Evolutionary conservation across 2,797 vertebrate genomes (phyloP), one percentile per base, ranked within the genome.

Genomic region (Centroberyx gerrardi): DNA sequence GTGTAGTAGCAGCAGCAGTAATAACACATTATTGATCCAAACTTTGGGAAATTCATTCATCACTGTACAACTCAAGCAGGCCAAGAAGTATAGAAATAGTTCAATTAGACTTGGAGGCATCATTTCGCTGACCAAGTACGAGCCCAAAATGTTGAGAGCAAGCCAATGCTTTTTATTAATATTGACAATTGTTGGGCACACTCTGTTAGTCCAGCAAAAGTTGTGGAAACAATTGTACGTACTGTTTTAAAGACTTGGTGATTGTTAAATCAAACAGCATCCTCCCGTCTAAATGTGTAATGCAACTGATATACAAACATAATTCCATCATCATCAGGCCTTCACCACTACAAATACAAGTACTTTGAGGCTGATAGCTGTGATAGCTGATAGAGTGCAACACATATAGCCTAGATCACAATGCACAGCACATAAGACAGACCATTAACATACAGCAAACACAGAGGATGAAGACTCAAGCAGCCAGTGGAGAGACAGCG

Each of bases 21-120:
- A 89, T 91, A 86, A 88, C 87, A 77, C 60, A 65, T 75, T 87
- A 90, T 90, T 28, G 87, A 92, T 88, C 89, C 77, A 72, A 74
- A 86, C 79, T 67, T 79, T 70, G 55, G 65, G 22, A 76, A 87
- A 87, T 84, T 77, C 74, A 85, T 85, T 85, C 63, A 87, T 88
- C 78, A 79, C 64, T 36, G 60, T 56, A 51, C 44, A 82, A 71
- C 46, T 73, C 62, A 62, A 75, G 73, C 59, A 63, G 33, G 18
- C 48, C 58, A 66, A 76, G 51, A 78, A 63, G 69, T 76, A 33
- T 42, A 44, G 52, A 17, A 72, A 82, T 4, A 40, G 38, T 44
- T 49, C 33, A 14, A 59, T 62, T 72, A 62, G 80, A 78, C 53
- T 54, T 31, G 15, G 8, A 74, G 55, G 44, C 46, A 58, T 79